These are phyloP conservation scores for Abrostola triplasia DNA, from an alignment of 2,888 invertebrate genomes.

Conservation along the genomic window DNA sequence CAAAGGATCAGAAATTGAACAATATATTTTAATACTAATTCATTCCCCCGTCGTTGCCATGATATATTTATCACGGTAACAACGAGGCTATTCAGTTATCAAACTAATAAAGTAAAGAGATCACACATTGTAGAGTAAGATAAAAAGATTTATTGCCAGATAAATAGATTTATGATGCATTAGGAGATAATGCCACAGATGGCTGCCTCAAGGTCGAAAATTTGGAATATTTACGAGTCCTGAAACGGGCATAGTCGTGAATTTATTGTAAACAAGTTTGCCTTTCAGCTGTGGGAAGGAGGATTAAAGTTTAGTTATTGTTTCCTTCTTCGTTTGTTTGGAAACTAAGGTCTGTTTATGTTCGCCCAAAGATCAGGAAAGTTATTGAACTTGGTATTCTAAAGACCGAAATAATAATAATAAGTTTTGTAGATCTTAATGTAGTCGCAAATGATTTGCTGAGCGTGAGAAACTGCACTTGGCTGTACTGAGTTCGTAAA, in stretches of 20 bases:
- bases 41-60: constrained; percentile 12
- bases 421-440: too few species aligned
- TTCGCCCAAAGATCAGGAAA: too few species aligned
- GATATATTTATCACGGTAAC: constrained; percentile 45
- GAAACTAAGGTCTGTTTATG: neutral
- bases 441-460: too few species aligned
- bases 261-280: constrained; percentile 39
- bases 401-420: too few species aligned
- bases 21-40: constrained; percentile 20
- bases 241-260: constrained; percentile 1
- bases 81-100: constrained; percentile 47
- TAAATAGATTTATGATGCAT: constrained; percentile 61
- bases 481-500: too few species aligned
- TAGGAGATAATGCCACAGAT: constrained; percentile 54
- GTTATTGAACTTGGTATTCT: too few species aligned
- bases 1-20: constrained; percentile 12
- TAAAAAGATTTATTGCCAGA: constrained; percentile 63
- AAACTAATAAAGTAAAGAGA: constrained; percentile 55
- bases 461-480: too few species aligned
- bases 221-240: constrained; percentile 29
- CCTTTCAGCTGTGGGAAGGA: constrained; percentile 14
- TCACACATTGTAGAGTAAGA: constrained; percentile 57
- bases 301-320: constrained; percentile 4
- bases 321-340: neutral
- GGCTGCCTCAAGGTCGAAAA: constrained; percentile 35